Base-by-base conservation (phyloP, 2,797 vertebrate genomes). In the Cuculus canorus region DNA sequence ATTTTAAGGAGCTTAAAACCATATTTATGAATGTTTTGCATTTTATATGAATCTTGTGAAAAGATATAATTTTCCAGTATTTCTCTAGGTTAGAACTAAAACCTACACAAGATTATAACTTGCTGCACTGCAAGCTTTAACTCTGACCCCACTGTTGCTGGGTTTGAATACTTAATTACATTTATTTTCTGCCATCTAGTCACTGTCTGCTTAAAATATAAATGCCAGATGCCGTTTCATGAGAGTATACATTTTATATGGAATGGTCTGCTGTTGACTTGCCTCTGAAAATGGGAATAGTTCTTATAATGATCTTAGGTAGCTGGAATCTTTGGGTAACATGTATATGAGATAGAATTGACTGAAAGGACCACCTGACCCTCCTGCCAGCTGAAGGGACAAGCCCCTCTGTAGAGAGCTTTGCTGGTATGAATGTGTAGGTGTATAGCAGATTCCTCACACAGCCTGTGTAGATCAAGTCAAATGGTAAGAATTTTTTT, bases 11-110 rank as follows among this genome's bases (percentile, higher is more conserved):
- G 25, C 72, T 82, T 69, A 79, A 95, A 95, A 73, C 90, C 82
- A 76, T 93, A 77, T 91, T 94, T 93, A 77, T 92, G 86, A 86
- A 97, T 92, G 85, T 64, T 97, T 95, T 84, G 65, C 56, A 60
- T 93, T 95, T 93, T 88, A 70, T 88, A 82, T 81, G 33, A 71
- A 71, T 77, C 73, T 93, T 86, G 53, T n/a, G 45, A 68, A 93
- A 86, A 86, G 9, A 50, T 65, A 64, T 0, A 1, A 59, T 86
- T 96, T 96, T 66, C 56, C 32, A 90, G n/a, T 11, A 37, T 95
- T 93, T 94, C 53, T 95, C 33, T 69, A n/a, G 4, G 60, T 81
- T 52, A 59, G 69, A 60, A 73, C 28, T 66, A 53, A 75, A 93
- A 70, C 13, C 14, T 73, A 5, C 10, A 78, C 39, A 86, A 89